These are phyloP conservation scores for Mythimna loreyi DNA, from an alignment of 2,888 invertebrate genomes.

Conservation along the genomic window DNA sequence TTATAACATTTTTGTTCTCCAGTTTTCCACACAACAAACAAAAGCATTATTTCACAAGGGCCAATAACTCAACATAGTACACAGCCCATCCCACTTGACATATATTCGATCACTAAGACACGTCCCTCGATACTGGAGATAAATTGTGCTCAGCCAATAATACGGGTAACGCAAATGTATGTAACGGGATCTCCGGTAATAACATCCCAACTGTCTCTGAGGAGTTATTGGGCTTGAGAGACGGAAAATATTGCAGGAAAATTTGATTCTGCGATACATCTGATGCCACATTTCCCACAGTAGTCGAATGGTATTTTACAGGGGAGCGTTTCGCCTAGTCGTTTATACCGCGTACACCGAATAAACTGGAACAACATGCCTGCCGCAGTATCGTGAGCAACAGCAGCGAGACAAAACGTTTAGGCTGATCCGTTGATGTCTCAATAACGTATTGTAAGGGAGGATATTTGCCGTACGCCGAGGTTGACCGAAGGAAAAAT, in stretches of 20 bases:
- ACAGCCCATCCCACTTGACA: constrained; percentile 50
- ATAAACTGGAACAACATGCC: too few species aligned
- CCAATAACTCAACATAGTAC: constrained; percentile 36
- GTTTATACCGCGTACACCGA: too few species aligned
- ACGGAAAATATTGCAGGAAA: constrained; percentile 14
- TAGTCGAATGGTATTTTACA: too few species aligned
- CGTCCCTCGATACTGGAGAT: constrained; percentile 42
- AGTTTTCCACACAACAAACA: background rate
- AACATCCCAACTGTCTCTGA: constrained; percentile 41
- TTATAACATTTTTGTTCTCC: background rate
- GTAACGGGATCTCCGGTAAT: constrained; percentile 46
- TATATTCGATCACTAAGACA: constrained; percentile 54
- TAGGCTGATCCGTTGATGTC: too few species aligned
- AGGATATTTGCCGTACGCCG: too few species aligned
- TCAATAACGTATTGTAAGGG: too few species aligned
- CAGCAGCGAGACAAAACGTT: too few species aligned
- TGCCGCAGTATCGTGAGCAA: too few species aligned
- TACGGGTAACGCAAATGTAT: constrained; percentile 42
- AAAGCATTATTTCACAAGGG: constrained; percentile 22
- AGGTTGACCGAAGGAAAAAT: too few species aligned
- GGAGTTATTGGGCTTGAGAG: constrained; percentile 30
- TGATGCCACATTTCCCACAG: too few species aligned
- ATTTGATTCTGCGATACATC: constrained; percentile 5
- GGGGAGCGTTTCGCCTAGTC: too few species aligned
- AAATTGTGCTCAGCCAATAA: constrained; percentile 57